Percentiles rank a stretch among this genome's conserved stretches.
These are phyloP conservation scores for Drosophila lini DNA, from an alignment of 1,140 invertebrate species.

Conservation along the genomic window DNA sequence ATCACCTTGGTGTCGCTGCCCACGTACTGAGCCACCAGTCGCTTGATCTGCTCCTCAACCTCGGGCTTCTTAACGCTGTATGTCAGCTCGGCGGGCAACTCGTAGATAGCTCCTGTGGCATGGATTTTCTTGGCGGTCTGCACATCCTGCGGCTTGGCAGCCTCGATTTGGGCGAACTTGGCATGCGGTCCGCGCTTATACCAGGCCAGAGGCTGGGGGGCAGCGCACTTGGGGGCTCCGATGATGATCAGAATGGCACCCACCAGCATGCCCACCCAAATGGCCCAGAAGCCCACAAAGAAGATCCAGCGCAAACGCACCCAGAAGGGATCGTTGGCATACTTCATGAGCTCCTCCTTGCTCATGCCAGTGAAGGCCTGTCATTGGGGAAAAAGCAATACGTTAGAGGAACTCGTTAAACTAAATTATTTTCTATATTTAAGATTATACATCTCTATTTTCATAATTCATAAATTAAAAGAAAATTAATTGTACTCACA, in stretches of 20 bases:
- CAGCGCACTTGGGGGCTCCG: conserved; percentile 92
- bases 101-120: conserved; percentile 76
- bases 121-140: conserved; percentile 49
- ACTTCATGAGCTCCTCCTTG: conserved; percentile 96
- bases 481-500: conserved; percentile 64
- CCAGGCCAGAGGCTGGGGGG: conserved; percentile 88
- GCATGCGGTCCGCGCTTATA: conserved; percentile 84
- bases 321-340: conserved; percentile 96
- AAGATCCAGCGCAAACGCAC: conserved; percentile 92
- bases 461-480: neutral
- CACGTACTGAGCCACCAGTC: conserved; percentile 62
- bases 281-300: conserved; percentile 93
- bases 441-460: neutral
- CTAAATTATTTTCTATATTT: neutral
- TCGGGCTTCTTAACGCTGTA: conserved; percentile 64
- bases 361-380: conserved; percentile 91
- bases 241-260: conserved; percentile 94
- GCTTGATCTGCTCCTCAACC: conserved; percentile 70
- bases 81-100: conserved; percentile 66
- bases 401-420: neutral
- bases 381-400: neutral
- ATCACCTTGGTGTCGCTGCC: conserved; percentile 73
- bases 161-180: conserved; percentile 55
- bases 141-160: conserved; percentile 40
- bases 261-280: conserved; percentile 94